Percentiles rank a stretch among this genome's conserved stretches.
phyloP scores from a whole-genome alignment of 1,140 invertebrate genomes.

The Lamellibrachia luymesi region DNA sequence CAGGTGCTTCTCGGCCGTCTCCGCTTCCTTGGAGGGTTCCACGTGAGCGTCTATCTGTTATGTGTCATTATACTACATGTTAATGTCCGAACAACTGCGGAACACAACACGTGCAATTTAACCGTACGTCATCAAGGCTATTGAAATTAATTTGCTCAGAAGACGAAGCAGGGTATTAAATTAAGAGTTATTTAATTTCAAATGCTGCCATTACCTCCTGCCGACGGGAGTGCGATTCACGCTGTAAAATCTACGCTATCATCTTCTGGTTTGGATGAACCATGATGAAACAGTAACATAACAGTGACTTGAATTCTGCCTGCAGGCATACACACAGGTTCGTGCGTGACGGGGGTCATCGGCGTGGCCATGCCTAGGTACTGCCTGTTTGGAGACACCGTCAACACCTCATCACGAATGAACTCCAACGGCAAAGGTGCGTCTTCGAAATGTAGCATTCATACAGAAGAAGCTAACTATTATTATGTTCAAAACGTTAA shows the following conservation, averaged over 20 bases:
- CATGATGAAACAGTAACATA: neutral
- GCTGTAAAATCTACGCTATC: neutral
- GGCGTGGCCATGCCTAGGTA: constrained; percentile 90
- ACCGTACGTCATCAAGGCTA: neutral
- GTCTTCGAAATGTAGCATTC: neutral
- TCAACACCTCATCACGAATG: constrained; percentile 86
- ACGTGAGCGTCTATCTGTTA: too few relatives aligned
- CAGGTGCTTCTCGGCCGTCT: too few relatives aligned
- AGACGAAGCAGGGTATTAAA: neutral
- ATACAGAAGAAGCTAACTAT: neutral
- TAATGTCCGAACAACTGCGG: neutral
- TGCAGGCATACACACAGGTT: constrained; percentile 46
- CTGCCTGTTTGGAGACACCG: constrained; percentile 64
- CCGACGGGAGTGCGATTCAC: neutral
- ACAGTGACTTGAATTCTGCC: neutral
- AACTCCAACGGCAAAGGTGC: constrained; percentile 58
- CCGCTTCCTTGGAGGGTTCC: too few relatives aligned
- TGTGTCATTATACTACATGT: neutral
- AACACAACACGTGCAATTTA: neutral
- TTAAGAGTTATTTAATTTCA: neutral
- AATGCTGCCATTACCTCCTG: neutral
- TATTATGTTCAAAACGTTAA: neutral
- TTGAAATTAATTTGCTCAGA: neutral
- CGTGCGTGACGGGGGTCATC: constrained; percentile 85
- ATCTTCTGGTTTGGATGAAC: neutral